Percentiles rank a stretch among this genome's conserved stretches.
Evolutionary conservation across 37 sponge, comb jelly and placozoan species (phyloP).

Genomic region (Oscarella lobularis): DNA sequence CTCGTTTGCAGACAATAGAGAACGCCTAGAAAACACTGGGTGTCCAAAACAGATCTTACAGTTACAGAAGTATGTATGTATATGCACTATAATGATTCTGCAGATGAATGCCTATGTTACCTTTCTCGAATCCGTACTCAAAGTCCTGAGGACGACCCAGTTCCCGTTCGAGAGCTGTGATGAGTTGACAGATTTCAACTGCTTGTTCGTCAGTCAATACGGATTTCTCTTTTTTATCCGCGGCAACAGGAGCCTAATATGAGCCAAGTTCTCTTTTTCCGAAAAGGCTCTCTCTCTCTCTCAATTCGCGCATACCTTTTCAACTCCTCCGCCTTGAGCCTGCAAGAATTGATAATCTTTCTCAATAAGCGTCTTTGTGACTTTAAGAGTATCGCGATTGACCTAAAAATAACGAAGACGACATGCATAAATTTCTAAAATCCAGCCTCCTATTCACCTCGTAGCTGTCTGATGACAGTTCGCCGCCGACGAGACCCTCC

Average conservation of each 20-base stretch:
- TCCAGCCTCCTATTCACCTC: slow-evolving; percentile 41
- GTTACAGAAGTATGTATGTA: neutral
- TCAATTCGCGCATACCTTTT: slow-evolving; percentile 19
- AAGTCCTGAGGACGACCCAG: slow-evolving; percentile 73
- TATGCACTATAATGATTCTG: neutral
- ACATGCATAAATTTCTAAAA: no score
- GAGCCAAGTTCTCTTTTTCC: neutral
- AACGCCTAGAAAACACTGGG: slow-evolving; percentile 16
- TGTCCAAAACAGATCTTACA: neutral
- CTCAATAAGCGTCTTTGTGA: slow-evolving; percentile 25
- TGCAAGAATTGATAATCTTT: slow-evolving; percentile 52
- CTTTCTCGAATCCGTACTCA: slow-evolving; percentile 64
- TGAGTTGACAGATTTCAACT: slow-evolving; percentile 33
- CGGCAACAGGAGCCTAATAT: slow-evolving; percentile 25
- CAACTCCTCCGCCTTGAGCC: slow-evolving; percentile 32
- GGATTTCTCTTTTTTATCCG: slow-evolving; percentile 17
- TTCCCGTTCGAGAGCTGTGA: slow-evolving; percentile 38
- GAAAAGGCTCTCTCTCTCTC: no score
- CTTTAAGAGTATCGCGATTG: slow-evolving; percentile 18
- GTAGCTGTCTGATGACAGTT: slow-evolving; percentile 60
- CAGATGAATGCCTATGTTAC: slow-evolving; percentile 4
- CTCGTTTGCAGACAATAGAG: slow-evolving; percentile 71
- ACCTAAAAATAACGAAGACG: slow-evolving; percentile 19
- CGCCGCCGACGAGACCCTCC: slow-evolving; percentile 78
- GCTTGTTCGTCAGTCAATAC: slow-evolving; percentile 41